Base-by-base conservation (phyloP, 92 coral and sea anemone genomes). In the Montipora capitata region DNA sequence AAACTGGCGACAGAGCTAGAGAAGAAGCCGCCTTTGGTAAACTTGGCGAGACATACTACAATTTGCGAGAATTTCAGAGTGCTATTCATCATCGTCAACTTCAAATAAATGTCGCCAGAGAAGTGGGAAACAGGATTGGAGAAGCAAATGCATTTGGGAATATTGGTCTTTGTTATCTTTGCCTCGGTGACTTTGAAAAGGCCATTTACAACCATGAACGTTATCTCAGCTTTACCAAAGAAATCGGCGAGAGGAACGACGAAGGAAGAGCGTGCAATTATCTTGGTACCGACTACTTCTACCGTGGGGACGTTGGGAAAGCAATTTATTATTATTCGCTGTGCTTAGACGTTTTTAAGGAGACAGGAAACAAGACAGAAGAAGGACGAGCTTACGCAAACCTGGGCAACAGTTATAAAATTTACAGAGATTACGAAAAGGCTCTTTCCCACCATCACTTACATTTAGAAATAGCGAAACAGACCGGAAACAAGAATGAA, bases 301-400 rank as follows among this genome's bases (percentile, higher is more conserved):
- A 10, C 1, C 52, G 40, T 7, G 69, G 68, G 16, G 49, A 76
- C 13, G 39, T 39, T 7, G 17, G 40, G 40, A 76, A 57, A 5
- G 79, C 79, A 40, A 49, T 1, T 4, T 40, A 74, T 39, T 74
- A 74, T 35, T 14, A 42, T 74, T 58, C 20, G 7, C 45, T 45
- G 3, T 35, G 7, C 11, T 41, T 75, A 7, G 18, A 56, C 35
- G 48, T 54, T 35, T 39, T 40, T n/a, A 75, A 54, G 18, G 44
- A 76, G 40, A 3, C 39, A 35, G 81, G 68, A 38, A 43, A 58
- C 52, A 76, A 42, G 9, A 38, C 18, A 38, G 51, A 63, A n/a
- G 52, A 76, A 15, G 81, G 51, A 57, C 20, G 51, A 2, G 81
- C 81, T 14, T 76, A 58, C 59, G 52, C 48, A 4, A 59, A 59